Percentiles rank a stretch among this genome's conserved stretches.
Conservation (phyloP, 2,797 vertebrate species). For the Luscinia megarhynchos region DNA sequence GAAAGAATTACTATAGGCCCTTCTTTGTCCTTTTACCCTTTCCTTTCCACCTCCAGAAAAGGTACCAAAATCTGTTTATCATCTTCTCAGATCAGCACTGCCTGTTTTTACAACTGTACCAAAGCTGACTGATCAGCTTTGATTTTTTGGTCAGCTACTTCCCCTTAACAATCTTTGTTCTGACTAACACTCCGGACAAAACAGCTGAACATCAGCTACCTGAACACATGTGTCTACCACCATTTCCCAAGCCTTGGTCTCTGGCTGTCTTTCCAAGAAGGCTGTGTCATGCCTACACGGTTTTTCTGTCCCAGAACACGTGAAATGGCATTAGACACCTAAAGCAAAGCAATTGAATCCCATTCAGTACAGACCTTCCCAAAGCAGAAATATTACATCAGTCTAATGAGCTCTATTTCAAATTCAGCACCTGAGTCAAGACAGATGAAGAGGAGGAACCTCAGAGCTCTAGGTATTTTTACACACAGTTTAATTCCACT, state of each 20-base stretch:
- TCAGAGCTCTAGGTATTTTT: neutral
- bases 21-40: neutral
- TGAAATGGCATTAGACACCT: neutral
- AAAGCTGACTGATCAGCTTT: neutral
- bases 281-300: fast-evolving
- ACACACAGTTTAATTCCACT: neutral
- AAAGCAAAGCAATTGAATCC: neutral
- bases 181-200: neutral
- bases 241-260: neutral
- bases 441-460: neutral
- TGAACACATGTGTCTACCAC: fast-evolving
- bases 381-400: neutral
- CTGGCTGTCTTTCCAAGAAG: neutral
- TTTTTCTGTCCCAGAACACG: neutral
- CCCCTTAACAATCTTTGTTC: neutral
- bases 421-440: neutral
- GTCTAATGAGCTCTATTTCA: neutral
- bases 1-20: neutral
- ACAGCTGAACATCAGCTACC: neutral
- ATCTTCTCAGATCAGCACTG: neutral
- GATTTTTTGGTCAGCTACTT: neutral
- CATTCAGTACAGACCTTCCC: neutral
- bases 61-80: neutral
- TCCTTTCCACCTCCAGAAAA: neutral
- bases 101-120: neutral